Evolutionary conservation across 2,797 vertebrate species (phyloP).

Genomic region (Hirundo rustica): DNA sequence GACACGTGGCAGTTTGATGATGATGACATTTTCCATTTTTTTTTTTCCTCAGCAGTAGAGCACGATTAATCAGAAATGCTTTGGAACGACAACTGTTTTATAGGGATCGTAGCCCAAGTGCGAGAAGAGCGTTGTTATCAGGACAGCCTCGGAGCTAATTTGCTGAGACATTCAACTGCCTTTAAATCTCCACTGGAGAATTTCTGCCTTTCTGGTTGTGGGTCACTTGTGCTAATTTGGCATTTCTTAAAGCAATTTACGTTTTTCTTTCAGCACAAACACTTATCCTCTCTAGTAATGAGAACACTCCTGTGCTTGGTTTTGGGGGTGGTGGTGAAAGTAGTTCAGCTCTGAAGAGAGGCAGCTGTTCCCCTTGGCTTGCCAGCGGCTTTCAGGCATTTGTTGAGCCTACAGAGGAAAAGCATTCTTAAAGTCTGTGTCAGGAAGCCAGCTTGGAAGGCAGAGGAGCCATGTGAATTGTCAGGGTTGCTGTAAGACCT

Average conservation of each 20-base stretch:
- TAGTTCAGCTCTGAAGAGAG: constrained; percentile 9
- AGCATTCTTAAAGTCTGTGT: constrained; percentile 37
- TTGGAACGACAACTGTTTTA: neutral
- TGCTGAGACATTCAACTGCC: constrained; percentile 18
- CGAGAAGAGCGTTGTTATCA: neutral
- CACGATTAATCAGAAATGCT: neutral
- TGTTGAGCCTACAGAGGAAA: constrained; percentile 39
- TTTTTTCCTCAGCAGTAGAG: neutral
- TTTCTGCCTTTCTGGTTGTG: neutral
- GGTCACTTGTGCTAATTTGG: constrained; percentile 48
- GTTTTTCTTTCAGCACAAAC: constrained; percentile 53
- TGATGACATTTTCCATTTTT: neutral
- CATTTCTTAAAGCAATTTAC: constrained; percentile 19
- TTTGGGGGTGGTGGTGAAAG: constrained; percentile 45
- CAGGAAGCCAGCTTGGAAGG: neutral
- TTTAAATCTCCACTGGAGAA: neutral
- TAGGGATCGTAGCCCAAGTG: neutral
- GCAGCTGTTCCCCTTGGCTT: constrained; percentile 59
- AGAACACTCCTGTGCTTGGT: neutral
- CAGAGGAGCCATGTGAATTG: constrained; percentile 17
- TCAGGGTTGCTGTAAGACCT: neutral
- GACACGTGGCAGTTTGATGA: neutral
- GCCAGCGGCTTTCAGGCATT: neutral
- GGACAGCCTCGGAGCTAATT: neutral
- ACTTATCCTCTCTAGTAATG: constrained; percentile 26